Evolutionary conservation across 2,888 invertebrate genomes (phyloP), one percentile per base, ranked within the genome.

Genomic region (Sphaerophoria taeniata): DNA sequence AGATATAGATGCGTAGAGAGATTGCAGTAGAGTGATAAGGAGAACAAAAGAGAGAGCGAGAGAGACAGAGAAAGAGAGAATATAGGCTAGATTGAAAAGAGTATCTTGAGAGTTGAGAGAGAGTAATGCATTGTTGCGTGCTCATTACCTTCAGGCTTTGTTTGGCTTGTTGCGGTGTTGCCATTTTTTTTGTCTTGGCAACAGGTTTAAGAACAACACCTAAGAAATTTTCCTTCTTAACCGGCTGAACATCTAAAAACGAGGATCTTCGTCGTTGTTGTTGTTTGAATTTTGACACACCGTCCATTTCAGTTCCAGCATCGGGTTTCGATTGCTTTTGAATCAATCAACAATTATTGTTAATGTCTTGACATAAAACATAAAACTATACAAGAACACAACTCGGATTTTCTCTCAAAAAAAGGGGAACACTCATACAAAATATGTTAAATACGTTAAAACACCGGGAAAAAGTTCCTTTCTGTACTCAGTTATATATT

Each of bases 171-270:
- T 92, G 91, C 43, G 91, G 89, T 82, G 87, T 89, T 84, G 91
- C 91, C 88, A 92, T 92, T 88, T 90, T 89, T 58, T 90, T 88
- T 88, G 91, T 92, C 87, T 90, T 89, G 87, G 93, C 93, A 83
- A 94, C 94, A 63, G 94, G 94, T 92, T 94, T 95, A 89, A 95
- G 93, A 90, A 94, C 94, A 87, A 95, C 91, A 87, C 92, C 92
- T 89, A 94, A 91, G 91, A 95, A 95, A 89, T 92, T 93, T 90
- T 94, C 94, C 89, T 92, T 91, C 91, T 92, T 91, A 88, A 92
- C 90, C 87, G 93, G 93, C 88, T 91, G 89, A 90, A 93, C 90
- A 89, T 91, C 90, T 89, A 93, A 91, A 85, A 91, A 91, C 87
- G 93, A 93, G 60, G 91, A 91, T 53, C 91, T 90, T 69, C 91